Conservation (phyloP, 64 coral and sea anemone genomes). For the Cladopsammia gracilis region DNA sequence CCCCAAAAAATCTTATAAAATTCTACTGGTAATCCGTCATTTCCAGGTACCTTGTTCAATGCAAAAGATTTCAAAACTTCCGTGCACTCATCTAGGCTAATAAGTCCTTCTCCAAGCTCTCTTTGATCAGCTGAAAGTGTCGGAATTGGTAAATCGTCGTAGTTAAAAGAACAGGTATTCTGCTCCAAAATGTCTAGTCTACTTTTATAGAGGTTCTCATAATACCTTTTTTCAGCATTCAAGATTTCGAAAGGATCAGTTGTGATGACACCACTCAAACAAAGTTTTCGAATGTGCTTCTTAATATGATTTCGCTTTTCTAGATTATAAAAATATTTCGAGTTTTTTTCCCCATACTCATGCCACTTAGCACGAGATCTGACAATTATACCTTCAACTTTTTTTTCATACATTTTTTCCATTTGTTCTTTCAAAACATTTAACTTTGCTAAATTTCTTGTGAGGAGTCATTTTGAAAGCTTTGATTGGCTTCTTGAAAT, state of each 20-base stretch:
- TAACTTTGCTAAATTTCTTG: background rate
- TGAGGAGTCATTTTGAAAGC: background rate
- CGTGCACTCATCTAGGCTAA: too few relatives aligned
- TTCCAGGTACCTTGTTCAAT: too few relatives aligned
- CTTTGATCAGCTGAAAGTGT: too few relatives aligned
- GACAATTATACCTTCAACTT: conserved; percentile 22
- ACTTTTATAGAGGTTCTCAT: too few relatives aligned
- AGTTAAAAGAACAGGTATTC: too few relatives aligned
- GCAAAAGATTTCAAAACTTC: too few relatives aligned
- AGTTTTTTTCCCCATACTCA: conserved; percentile 28
- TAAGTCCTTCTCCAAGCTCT: too few relatives aligned
- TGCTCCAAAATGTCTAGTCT: too few relatives aligned
- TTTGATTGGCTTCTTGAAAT: background rate
- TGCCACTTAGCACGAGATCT: background rate
- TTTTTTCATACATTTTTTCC: conserved; percentile 24
- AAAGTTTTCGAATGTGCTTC: conserved; percentile 8
- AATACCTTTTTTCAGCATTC: too few relatives aligned
- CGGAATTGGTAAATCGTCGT: too few relatives aligned
- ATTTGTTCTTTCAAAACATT: conserved; percentile 12
- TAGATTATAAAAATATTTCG: conserved; percentile 43
- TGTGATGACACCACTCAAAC: background rate
- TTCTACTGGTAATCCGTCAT: too few relatives aligned
- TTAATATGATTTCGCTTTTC: conserved; percentile 18
- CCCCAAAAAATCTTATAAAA: too few relatives aligned
- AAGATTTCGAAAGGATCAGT: background rate